These are phyloP conservation scores for Ametastegia equiseti DNA, from an alignment of 2,888 invertebrate genomes.

Conservation along the genomic window DNA sequence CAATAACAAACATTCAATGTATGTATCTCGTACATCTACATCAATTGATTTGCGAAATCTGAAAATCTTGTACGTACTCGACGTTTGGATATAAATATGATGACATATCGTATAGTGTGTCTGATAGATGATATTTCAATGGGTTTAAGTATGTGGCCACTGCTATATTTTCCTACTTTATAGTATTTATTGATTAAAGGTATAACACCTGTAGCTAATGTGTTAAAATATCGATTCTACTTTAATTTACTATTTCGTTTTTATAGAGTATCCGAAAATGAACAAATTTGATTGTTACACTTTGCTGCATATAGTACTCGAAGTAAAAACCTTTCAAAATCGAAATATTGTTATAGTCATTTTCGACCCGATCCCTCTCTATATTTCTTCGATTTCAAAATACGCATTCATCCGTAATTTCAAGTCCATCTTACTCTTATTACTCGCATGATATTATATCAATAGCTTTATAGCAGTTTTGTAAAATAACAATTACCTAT, in stretches of 20 bases:
- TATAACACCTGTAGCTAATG: not conserved
- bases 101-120: not conserved
- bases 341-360: constrained; percentile 21
- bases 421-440: not conserved
- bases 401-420: constrained; percentile 2
- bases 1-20: not conserved
- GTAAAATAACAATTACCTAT: constrained; percentile 5
- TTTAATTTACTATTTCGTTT: not conserved
- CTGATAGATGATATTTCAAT: not conserved
- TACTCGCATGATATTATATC: not conserved
- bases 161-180: not conserved
- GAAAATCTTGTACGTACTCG: not conserved
- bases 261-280: not conserved
- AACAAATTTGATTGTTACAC: not conserved
- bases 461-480: constrained; percentile 8
- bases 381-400: not conserved
- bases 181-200: not conserved
- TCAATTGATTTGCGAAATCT: not conserved
- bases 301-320: too few relatives aligned
- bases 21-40: too few relatives aligned
- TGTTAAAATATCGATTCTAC: not conserved
- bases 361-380: not conserved
- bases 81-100: not conserved
- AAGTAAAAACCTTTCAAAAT: not conserved
- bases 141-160: not conserved